Conservation (phyloP, 2,797 vertebrate genomes). For the Malurus leucopterus region DNA sequence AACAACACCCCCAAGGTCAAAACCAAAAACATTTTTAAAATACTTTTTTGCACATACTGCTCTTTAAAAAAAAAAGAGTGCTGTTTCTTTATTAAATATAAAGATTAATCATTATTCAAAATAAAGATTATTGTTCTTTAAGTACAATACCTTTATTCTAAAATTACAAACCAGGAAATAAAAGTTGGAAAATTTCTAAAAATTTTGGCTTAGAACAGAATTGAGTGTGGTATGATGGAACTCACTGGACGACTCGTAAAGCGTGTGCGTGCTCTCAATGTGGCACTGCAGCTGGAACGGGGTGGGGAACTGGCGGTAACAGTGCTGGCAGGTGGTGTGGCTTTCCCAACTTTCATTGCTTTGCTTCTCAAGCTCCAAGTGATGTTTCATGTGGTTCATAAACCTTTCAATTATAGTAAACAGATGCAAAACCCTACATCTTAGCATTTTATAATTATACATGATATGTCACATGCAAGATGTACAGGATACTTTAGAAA, state of each 20-base stretch:
- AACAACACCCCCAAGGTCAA: background rate
- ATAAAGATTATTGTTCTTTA: background rate
- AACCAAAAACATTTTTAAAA: rapidly evolving
- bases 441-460: background rate
- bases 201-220: background rate
- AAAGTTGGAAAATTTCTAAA: background rate
- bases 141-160: background rate
- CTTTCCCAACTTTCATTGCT: slow-evolving; percentile 98
- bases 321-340: slow-evolving; percentile 98
- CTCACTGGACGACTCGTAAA: slow-evolving; percentile 92
- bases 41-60: background rate
- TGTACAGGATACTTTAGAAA: background rate
- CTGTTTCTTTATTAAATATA: background rate
- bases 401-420: slow-evolving; percentile 78
- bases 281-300: slow-evolving; percentile 98
- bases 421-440: slow-evolving; percentile 18
- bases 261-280: slow-evolving; percentile 95
- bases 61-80: background rate
- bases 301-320: slow-evolving; percentile 94
- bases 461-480: background rate
- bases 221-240: background rate
- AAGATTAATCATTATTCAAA: no score
- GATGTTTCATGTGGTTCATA: slow-evolving; percentile 99
- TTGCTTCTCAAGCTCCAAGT: slow-evolving; percentile 97
- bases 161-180: background rate